Percentiles rank a stretch among this genome's conserved stretches.
Conservation (phyloP, 2,888 invertebrate genomes). For the Amiota mariae region DNA sequence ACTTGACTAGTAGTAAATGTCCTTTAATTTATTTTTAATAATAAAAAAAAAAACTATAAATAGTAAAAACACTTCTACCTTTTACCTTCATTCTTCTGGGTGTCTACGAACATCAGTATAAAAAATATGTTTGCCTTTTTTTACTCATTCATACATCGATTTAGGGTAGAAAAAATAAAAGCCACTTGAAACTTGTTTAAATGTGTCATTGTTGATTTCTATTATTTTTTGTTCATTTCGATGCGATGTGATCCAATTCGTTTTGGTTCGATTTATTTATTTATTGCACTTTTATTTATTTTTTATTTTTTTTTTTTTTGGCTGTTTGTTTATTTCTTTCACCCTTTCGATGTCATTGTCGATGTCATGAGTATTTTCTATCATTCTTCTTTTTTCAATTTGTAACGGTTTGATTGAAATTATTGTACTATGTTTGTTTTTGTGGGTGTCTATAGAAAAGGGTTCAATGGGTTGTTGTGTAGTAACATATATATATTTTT, state of each 20-base stretch:
- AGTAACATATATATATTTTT: too few species aligned
- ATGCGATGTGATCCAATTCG: constrained; percentile 1
- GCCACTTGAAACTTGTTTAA: constrained; percentile 1
- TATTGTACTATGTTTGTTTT: neutral
- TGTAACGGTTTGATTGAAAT: constrained; percentile 24
- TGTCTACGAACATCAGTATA: too few species aligned
- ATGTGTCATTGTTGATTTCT: constrained; percentile 21
- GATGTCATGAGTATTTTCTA: neutral
- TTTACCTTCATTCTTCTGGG: too few species aligned
- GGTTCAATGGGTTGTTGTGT: too few species aligned
- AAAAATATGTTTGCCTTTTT: too few species aligned
- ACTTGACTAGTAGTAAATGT: too few species aligned
- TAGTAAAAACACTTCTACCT: too few species aligned
- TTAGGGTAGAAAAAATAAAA: too few species aligned
- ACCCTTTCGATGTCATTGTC: neutral
- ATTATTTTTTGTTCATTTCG: constrained; percentile 10
- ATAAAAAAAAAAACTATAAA: too few species aligned
- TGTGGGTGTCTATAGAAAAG: constrained; percentile 10
- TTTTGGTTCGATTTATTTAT: constrained; percentile 22
- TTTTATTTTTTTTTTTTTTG: neutral
- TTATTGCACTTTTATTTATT: constrained; percentile 17
- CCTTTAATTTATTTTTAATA: too few species aligned
- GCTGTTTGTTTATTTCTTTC: neutral
- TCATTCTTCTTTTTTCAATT: constrained; percentile 12
- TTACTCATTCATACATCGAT: too few species aligned